phyloP scores from a whole-genome alignment of 2,113 vertebrate genomes.

The human region DNA sequence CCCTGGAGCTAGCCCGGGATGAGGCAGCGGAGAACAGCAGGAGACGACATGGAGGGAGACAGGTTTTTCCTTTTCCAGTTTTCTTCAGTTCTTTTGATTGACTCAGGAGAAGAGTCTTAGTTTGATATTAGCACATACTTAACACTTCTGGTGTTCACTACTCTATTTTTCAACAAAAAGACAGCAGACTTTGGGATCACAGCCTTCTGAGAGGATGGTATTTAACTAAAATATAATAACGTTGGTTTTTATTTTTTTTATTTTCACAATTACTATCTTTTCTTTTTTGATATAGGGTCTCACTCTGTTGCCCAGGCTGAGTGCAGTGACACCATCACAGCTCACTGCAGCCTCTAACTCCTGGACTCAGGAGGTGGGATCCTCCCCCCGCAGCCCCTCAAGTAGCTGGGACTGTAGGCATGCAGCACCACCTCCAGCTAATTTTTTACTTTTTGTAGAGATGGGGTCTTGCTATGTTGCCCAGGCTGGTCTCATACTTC shows the following conservation, averaged over 20 bases:
- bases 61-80: neutral
- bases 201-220: neutral
- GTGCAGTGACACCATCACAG: no score
- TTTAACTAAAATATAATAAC: neutral
- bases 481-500: no score
- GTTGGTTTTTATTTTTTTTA: neutral
- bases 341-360: no score
- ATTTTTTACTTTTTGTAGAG: no score
- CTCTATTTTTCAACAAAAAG: neutral
- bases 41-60: neutral
- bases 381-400: no score
- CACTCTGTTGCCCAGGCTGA: no score
- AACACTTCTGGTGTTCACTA: neutral
- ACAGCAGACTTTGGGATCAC: neutral
- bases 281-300: no score
- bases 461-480: no score
- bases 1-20: neutral
- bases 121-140: neutral
- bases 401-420: no score
- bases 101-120: neutral
- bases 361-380: no score
- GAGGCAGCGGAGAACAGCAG: neutral
- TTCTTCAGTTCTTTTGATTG: neutral
- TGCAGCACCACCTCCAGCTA: no score
- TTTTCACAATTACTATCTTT: neutral